phyloP scores from a whole-genome alignment of 2,888 invertebrate species.

The Salticus scenicus region DNA sequence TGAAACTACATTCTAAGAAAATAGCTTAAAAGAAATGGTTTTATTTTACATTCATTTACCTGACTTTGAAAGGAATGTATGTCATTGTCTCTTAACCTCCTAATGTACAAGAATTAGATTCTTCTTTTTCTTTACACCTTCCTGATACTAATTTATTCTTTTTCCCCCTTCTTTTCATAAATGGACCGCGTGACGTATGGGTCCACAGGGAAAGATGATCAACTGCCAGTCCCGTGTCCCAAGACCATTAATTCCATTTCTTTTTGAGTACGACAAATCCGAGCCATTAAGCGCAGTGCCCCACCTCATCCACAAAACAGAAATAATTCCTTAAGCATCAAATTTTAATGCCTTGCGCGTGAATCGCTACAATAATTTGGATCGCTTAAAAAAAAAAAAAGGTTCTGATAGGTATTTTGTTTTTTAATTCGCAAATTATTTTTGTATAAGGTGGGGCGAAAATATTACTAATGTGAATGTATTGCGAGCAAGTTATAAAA shows the following conservation, averaged over 20 bases:
- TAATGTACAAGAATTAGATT: not conserved
- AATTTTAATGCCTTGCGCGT: constrained; percentile 63
- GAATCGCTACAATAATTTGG: not conserved
- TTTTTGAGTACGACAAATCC: constrained; percentile 62
- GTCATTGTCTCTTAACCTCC: not conserved
- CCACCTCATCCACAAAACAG: constrained; percentile 63
- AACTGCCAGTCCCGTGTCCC: constrained; percentile 61
- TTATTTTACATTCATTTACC: too few relatives aligned
- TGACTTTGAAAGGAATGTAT: too few relatives aligned
- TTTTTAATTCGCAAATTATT: not conserved
- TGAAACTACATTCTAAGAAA: too few relatives aligned
- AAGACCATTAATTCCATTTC: constrained; percentile 64
- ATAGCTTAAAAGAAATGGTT: too few relatives aligned
- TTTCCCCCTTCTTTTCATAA: constrained; percentile 13
- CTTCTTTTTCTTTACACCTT: not conserved
- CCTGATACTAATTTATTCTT: constrained; percentile 21
- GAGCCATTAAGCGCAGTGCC: constrained; percentile 62
- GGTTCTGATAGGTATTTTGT: not conserved
- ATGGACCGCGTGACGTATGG: constrained; percentile 54
- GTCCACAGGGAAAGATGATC: constrained; percentile 64
- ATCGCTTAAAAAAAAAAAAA: constrained; percentile 3
- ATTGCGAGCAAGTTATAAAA: too few relatives aligned
- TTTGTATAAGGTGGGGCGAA: not conserved
- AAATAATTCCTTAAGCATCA: constrained; percentile 64
- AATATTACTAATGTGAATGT: too few relatives aligned